Conservation (phyloP, 2,888 invertebrate species). For the Sphinx pinastri region DNA sequence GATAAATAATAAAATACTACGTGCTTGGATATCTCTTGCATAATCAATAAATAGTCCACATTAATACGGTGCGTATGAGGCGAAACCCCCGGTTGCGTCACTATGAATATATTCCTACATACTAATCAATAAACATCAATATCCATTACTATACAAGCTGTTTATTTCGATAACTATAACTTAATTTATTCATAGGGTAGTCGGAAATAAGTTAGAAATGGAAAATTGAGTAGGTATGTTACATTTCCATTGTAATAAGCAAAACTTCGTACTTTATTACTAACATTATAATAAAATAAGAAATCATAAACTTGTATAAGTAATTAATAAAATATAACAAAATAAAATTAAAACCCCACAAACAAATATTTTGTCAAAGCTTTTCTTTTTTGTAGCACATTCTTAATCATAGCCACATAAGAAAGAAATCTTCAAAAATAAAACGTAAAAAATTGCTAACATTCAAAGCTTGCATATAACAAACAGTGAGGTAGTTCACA, state of each 20-base stretch:
- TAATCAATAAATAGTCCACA: constrained; percentile 57
- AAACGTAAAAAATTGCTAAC: constrained; percentile 29
- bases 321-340: too few species aligned
- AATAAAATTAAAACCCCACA: too few species aligned
- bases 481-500: constrained; percentile 35
- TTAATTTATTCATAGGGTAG: background rate
- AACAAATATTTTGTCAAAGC: background rate
- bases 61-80: constrained; percentile 66
- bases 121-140: constrained; percentile 69
- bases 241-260: too few species aligned
- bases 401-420: background rate
- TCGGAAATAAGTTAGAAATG: background rate
- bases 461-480: constrained; percentile 23
- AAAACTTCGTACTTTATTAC: too few species aligned
- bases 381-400: background rate
- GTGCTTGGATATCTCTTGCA: constrained; percentile 66
- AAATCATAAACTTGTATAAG: too few species aligned
- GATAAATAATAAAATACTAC: constrained; percentile 30
- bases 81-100: constrained; percentile 61
- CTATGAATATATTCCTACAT: constrained; percentile 68
- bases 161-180: constrained; percentile 37
- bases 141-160: constrained; percentile 49
- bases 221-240: too few species aligned
- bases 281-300: too few species aligned
- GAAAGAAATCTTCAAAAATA: background rate